Conservation (phyloP, 2,797 vertebrate species). For the Etheostoma perlongum region DNA sequence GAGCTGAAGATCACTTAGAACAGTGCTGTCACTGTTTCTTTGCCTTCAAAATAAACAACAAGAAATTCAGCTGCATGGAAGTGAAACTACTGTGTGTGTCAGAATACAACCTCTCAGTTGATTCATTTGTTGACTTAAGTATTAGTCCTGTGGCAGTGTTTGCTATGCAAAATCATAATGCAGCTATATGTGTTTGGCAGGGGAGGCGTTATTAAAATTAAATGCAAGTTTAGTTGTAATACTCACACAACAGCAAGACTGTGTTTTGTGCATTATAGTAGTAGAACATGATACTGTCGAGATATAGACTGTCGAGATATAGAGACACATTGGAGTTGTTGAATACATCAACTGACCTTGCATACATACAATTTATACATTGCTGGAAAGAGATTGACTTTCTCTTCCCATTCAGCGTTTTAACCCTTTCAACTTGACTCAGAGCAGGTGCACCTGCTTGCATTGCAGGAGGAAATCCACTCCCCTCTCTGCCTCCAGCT, state of each 20-base stretch:
- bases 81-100: conserved; percentile 29
- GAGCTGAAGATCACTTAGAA: not conserved
- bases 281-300: not conserved
- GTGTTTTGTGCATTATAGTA: not conserved
- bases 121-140: conserved; percentile 34
- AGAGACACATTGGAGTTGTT: not conserved
- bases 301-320: not conserved
- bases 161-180: conserved; percentile 18
- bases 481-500: conserved; percentile 67
- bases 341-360: not conserved
- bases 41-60: not conserved
- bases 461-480: conserved; percentile 51
- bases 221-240: not conserved
- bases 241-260: not conserved
- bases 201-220: conserved; percentile 25
- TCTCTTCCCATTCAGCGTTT: conserved; percentile 26
- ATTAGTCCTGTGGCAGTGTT: conserved; percentile 12
- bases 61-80: conserved; percentile 13
- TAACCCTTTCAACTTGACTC: conserved; percentile 52
- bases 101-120: conserved; percentile 9
- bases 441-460: conserved; percentile 72
- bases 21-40: not conserved
- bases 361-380: not conserved
- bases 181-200: not conserved
- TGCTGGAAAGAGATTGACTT: not conserved